These are phyloP conservation scores for Syngnathoides biaculeatus DNA, from an alignment of 2,113 vertebrate species.

Conservation along the genomic window DNA sequence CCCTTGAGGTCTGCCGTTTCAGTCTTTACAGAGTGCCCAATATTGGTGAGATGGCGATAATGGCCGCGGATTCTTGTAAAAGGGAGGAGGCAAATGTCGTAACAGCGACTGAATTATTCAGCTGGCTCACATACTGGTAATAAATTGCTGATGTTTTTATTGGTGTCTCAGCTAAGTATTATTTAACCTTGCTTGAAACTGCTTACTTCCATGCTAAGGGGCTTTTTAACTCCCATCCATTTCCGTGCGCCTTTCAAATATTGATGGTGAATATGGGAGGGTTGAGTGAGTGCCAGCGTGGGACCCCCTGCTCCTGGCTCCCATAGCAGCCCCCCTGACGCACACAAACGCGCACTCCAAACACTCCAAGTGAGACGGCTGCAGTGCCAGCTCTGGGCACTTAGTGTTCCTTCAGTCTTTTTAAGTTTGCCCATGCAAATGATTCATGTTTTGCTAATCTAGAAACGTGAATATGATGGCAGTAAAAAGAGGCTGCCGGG, in stretches of 20 bases:
- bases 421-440: constrained; percentile 61
- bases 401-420: constrained; percentile 47
- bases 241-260: constrained; percentile 76
- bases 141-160: constrained; percentile 76
- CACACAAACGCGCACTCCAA: constrained; percentile 34
- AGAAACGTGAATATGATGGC: constrained; percentile 46
- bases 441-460: constrained; percentile 60
- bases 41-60: constrained; percentile 55
- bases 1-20: background rate
- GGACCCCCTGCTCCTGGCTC: constrained; percentile 62
- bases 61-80: constrained; percentile 64
- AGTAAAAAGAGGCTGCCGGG: constrained; percentile 43
- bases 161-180: constrained; percentile 76
- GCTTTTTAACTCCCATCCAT: constrained; percentile 76
- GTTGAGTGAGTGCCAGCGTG: constrained; percentile 68
- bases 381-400: constrained; percentile 57
- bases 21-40: constrained; percentile 25
- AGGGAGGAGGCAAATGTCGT: constrained; percentile 44
- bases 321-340: constrained; percentile 42
- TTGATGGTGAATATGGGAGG: constrained; percentile 75
- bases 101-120: constrained; percentile 71
- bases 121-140: constrained; percentile 66
- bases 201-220: constrained; percentile 74
- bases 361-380: constrained; percentile 28
- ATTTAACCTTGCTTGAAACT: constrained; percentile 80